A percentile compares a stretch with the other conserved stretches of the same genome.
Conservation (phyloP, 2,113 vertebrate species). For the Peromyscus leucopus region DNA sequence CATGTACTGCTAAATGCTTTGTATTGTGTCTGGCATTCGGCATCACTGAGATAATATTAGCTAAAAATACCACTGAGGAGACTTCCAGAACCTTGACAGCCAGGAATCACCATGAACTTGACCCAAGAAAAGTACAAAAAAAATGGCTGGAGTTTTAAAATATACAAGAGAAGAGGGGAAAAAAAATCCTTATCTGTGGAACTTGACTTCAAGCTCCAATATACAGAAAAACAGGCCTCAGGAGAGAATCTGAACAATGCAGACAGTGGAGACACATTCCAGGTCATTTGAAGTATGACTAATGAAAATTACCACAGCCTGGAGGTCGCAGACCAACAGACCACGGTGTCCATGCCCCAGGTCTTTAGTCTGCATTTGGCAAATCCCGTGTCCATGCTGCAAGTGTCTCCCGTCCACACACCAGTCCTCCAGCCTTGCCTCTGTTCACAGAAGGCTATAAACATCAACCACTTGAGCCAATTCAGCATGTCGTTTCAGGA, state of each 20-base stretch:
- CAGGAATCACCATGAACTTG: neutral
- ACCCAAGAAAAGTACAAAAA: neutral
- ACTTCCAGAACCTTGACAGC: neutral
- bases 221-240: neutral
- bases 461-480: neutral
- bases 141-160: neutral
- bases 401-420: neutral
- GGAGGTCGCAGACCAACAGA: neutral
- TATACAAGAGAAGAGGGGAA: neutral
- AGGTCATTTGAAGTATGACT: neutral
- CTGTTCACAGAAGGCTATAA: neutral
- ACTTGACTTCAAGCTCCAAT: neutral
- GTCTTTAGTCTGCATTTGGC: neutral
- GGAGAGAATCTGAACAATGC: constrained; percentile 56
- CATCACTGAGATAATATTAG: neutral
- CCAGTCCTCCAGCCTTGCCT: neutral
- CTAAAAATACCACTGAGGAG: neutral
- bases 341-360: neutral
- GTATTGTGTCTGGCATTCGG: neutral
- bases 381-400: neutral
- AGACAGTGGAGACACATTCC: neutral
- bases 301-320: neutral
- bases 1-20: neutral
- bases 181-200: neutral
- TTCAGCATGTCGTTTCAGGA: constrained; percentile 48